Conservation (phyloP, 1,140 invertebrate species). For the Bombus waltoni region DNA sequence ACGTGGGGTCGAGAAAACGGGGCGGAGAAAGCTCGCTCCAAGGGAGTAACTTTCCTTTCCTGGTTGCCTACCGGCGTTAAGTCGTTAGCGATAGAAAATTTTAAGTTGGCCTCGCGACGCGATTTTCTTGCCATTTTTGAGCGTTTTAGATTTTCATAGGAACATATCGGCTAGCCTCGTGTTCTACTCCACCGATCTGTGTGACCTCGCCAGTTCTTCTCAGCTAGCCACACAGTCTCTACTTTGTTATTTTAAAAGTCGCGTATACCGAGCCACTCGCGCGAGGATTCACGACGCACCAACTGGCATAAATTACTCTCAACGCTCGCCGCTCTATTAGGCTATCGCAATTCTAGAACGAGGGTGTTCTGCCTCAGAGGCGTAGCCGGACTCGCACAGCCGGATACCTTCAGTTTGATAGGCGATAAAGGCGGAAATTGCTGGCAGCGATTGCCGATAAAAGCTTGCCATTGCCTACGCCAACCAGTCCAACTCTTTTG, state of each 20-base stretch:
- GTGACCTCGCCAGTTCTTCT: too few relatives aligned
- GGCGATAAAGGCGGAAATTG: slow-evolving; percentile 60
- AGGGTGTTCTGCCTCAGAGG: slow-evolving; percentile 24
- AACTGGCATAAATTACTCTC: background rate
- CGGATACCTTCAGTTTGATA: slow-evolving; percentile 53
- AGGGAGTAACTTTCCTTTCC: background rate
- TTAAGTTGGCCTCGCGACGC: background rate
- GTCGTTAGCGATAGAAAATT: background rate
- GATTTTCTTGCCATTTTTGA: too few relatives aligned
- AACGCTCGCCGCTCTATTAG: slow-evolving; percentile 26
- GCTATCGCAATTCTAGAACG: slow-evolving; percentile 9
- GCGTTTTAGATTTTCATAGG: background rate
- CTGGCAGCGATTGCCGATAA: slow-evolving; percentile 56
- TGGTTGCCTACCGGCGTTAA: background rate
- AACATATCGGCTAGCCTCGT: background rate
- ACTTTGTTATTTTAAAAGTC: too few relatives aligned
- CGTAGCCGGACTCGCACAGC: background rate
- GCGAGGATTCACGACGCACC: too few relatives aligned
- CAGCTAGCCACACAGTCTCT: too few relatives aligned
- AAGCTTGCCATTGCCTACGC: slow-evolving; percentile 21
- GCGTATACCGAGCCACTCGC: too few relatives aligned
- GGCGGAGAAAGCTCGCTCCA: background rate
- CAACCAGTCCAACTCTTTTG: slow-evolving; percentile 7
- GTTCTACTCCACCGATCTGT: too few relatives aligned
- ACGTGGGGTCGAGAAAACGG: background rate